phyloP scores from a whole-genome alignment of 2,113 vertebrate species.

The Oncorhynchus kisutch region DNA sequence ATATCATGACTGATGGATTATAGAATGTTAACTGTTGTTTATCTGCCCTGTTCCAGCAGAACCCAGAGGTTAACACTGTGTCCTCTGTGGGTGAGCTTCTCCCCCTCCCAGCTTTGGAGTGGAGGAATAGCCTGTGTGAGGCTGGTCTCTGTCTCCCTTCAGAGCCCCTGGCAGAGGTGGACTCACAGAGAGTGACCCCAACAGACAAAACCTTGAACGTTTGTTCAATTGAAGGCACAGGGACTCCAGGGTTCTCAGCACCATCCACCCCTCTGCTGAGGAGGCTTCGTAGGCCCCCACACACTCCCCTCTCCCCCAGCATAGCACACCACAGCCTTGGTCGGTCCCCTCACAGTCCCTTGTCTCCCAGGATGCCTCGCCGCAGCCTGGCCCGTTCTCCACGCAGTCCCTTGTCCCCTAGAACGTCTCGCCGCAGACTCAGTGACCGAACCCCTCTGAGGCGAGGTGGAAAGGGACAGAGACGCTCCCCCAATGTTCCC shows the following conservation, averaged over 20 bases:
- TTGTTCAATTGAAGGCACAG: slow-evolving; percentile 55
- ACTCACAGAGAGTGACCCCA: slow-evolving; percentile 33
- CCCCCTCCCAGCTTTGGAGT: slow-evolving; percentile 34
- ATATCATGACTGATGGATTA: neutral
- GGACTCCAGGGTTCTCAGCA: slow-evolving; percentile 44
- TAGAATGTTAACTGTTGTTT: neutral
- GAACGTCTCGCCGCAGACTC: slow-evolving; percentile 7
- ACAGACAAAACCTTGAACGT: slow-evolving; percentile 12
- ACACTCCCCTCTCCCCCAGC: slow-evolving; percentile 25
- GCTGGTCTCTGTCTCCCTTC: slow-evolving; percentile 49
- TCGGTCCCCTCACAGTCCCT: slow-evolving; percentile 19
- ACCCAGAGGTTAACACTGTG: slow-evolving; percentile 24
- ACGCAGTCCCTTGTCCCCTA: neutral
- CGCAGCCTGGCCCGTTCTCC: neutral
- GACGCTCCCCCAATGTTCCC: slow-evolving; percentile 53
- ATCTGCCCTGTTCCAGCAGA: slow-evolving; percentile 28
- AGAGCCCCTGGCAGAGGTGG: slow-evolving; percentile 33
- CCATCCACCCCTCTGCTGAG: slow-evolving; percentile 43
- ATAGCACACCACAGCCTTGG: slow-evolving; percentile 12
- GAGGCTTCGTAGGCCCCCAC: slow-evolving; percentile 41
- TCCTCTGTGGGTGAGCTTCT: slow-evolving; percentile 43
- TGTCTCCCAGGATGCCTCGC: slow-evolving; percentile 17
- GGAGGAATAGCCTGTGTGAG: slow-evolving; percentile 47
- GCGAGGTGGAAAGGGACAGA: slow-evolving; percentile 37
- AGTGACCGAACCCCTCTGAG: slow-evolving; percentile 31